Percentiles rank a stretch among this genome's conserved stretches.
Conservation (phyloP, 2,888 invertebrate species). For the Zhuqinia jingwanae region DNA sequence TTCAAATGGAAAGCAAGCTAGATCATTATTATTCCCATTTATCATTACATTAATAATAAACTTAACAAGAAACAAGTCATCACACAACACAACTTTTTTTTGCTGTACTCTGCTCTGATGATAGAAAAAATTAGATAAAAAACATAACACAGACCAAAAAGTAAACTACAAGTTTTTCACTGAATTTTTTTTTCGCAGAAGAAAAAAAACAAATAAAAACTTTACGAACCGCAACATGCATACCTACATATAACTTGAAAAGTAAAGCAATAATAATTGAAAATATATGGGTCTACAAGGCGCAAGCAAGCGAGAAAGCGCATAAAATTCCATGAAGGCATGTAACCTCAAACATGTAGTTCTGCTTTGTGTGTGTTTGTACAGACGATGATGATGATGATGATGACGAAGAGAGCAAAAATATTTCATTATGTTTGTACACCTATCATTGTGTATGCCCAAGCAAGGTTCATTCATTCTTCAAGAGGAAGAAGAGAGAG, state of each 20-base stretch:
- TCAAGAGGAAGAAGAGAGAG: too few relatives aligned
- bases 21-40: conserved; percentile 1
- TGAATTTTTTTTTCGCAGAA: background rate
- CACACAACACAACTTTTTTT: background rate
- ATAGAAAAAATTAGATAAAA: background rate
- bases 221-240: background rate
- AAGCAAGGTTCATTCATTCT: conserved; percentile 33
- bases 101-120: background rate
- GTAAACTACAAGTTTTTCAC: background rate
- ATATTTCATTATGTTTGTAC: background rate
- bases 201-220: background rate
- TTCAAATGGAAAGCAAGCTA: background rate
- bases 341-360: background rate
- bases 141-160: background rate
- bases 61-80: background rate
- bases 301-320: background rate
- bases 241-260: background rate
- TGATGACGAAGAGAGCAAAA: conserved; percentile 22
- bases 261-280: background rate
- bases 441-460: background rate
- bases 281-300: background rate
- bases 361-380: conserved; percentile 38
- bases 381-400: too few relatives aligned
- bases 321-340: conserved; percentile 33
- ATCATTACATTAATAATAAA: background rate